These are phyloP conservation scores for Cerastis leucographa DNA, from an alignment of 2,888 invertebrate species.

Conservation along the genomic window DNA sequence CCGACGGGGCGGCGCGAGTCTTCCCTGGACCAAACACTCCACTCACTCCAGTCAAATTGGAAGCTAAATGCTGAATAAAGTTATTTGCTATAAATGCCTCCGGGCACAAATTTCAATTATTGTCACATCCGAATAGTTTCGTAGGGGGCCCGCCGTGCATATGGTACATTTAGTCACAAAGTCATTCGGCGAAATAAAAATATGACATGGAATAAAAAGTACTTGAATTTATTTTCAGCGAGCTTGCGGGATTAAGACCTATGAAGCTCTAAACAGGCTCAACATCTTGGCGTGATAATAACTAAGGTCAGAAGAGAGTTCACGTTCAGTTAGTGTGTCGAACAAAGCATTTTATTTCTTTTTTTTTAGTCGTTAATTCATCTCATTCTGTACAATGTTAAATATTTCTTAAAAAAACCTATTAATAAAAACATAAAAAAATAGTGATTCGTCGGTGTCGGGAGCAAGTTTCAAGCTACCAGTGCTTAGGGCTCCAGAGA, in stretches of 20 bases:
- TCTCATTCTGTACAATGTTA: no score
- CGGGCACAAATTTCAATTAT: slow-evolving; percentile 91
- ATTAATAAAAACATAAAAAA: no score
- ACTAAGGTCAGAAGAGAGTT: neutral
- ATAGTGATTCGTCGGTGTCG: no score
- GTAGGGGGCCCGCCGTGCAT: slow-evolving; percentile 78
- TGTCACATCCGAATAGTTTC: slow-evolving; percentile 90
- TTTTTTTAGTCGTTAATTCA: neutral
- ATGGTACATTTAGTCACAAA: slow-evolving; percentile 72
- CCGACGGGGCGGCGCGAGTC: slow-evolving; percentile 62
- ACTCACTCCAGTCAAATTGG: slow-evolving; percentile 83
- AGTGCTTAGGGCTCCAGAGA: no score
- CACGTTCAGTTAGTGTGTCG: neutral
- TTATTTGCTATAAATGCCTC: slow-evolving; percentile 91
- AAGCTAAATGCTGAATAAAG: slow-evolving; percentile 90
- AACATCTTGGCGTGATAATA: neutral
- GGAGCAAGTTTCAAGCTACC: no score
- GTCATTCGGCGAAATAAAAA: slow-evolving; percentile 13
- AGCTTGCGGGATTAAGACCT: neutral
- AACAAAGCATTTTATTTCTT: neutral
- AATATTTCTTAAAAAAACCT: no score
- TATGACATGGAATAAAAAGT: neutral
- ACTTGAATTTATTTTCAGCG: neutral
- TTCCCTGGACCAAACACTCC: slow-evolving; percentile 81
- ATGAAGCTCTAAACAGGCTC: neutral